These are phyloP conservation scores for Oreochromis spilurus DNA, from an alignment of 2,113 vertebrate genomes.

Conservation along the genomic window DNA sequence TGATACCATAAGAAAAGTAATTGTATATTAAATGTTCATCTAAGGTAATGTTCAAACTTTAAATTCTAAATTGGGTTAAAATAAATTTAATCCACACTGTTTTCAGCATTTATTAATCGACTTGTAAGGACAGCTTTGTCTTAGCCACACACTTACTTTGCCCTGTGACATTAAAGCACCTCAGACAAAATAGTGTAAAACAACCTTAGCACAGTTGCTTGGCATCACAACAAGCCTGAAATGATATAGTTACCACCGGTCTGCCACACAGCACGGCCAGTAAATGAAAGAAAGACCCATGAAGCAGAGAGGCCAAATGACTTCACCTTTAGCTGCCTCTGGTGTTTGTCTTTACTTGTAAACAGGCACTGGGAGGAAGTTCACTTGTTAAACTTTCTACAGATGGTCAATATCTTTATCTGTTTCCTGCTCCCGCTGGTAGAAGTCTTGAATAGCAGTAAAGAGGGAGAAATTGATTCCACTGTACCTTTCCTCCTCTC, in stretches of 20 bases:
- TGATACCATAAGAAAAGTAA: neutral
- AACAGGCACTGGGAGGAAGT: constrained; percentile 6
- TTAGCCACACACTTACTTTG: neutral
- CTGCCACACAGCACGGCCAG: neutral
- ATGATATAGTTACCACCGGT: constrained; percentile 10
- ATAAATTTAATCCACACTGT: neutral
- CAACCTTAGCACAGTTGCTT: neutral
- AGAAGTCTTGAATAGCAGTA: neutral
- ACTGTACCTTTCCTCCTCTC: constrained; percentile 16
- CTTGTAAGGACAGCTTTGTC: neutral
- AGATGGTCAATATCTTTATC: constrained; percentile 19
- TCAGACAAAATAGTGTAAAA: constrained; percentile 4
- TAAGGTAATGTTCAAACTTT: neutral
- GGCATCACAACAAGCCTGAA: constrained; percentile 16
- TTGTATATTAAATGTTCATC: neutral
- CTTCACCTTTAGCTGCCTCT: constrained; percentile 15
- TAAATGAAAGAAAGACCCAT: constrained; percentile 43
- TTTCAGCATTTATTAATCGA: neutral
- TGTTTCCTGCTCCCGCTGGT: neutral
- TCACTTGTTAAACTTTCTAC: constrained; percentile 35
- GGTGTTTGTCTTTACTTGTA: constrained; percentile 24
- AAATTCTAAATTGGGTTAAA: neutral
- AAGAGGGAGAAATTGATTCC: constrained; percentile 10
- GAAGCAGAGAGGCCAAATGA: constrained; percentile 7
- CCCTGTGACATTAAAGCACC: neutral